Base-by-base conservation (phyloP, 2,888 invertebrate species). In the Philereme transversata region DNA sequence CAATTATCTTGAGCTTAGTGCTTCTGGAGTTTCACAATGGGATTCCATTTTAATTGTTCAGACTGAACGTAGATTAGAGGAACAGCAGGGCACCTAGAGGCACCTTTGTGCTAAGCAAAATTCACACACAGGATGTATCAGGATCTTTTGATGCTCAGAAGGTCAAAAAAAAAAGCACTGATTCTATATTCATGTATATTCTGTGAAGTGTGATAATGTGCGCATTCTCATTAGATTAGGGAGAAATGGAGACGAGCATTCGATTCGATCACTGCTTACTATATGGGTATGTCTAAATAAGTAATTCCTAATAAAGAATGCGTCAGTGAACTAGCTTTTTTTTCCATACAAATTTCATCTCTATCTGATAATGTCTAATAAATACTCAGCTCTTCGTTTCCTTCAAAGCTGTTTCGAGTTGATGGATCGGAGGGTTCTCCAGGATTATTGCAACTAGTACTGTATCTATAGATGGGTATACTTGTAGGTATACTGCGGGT, bases 1-100 rank as follows among this genome's bases (percentile, higher is more conserved):
- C 87, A 88, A 90, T 90, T 90, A 88, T 86, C 87, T 86, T 72
- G 77, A 81, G 84, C 86, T 88, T 86, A 86, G 81, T 76, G 77
- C 76, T 70, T 65, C 68, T 70, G 65, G 76, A 79, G 76, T 77
- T 74, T 70, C 73, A 71, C 72, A 69, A 68, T 69, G 74, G 74
- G 74, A 79, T 79, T 72, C 75, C 67, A 71, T 78, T 83, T 83
- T 84, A 86, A 85, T 78, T 76, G 78, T 71, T 70, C 70, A 63
- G 67, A 49, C 22, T 41, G 53, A 38, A 35, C 63, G 10, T 40
- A 44, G 59, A 63, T 41, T 7, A 47, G 5, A 2, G 6, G n/a
- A 35, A 35, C 47, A 11, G 34, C 34, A 9, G 34, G 5, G n/a
- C 11, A 34, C 22, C 40, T 40, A 40, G 40, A 40, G 40, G 40